Evolutionary conservation across 2,888 invertebrate genomes (phyloP).

Genomic region (Elysia crispata): DNA sequence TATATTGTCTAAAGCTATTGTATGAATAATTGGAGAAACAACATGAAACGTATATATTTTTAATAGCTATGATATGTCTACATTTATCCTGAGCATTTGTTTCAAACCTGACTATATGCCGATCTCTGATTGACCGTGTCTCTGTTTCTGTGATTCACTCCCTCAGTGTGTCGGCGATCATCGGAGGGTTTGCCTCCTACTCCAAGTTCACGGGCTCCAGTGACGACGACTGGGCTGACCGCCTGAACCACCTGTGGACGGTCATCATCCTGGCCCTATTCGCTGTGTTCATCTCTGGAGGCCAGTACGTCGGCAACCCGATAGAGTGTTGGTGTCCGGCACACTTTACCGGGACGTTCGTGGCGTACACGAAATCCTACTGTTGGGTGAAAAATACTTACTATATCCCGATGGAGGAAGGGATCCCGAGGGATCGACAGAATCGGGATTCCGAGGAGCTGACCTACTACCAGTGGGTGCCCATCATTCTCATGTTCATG

Average conservation of each 20-base stretch:
- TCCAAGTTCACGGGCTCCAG: slow-evolving; percentile 66
- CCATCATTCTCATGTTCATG: slow-evolving; percentile 78
- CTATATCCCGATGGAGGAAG: slow-evolving; percentile 70
- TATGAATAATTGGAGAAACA: too few species aligned
- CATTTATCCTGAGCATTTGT: not conserved
- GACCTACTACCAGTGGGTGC: slow-evolving; percentile 76
- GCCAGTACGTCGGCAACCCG: slow-evolving; percentile 70
- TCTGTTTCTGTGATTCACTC: slow-evolving; percentile 18
- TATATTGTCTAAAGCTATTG: too few species aligned
- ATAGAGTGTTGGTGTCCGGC: slow-evolving; percentile 73
- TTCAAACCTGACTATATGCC: not conserved
- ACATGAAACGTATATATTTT: too few species aligned
- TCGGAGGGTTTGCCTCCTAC: slow-evolving; percentile 69
- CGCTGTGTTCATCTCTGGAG: slow-evolving; percentile 68
- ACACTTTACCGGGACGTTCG: slow-evolving; percentile 74
- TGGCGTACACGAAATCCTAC: slow-evolving; percentile 75
- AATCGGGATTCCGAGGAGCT: slow-evolving; percentile 64
- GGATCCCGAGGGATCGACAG: slow-evolving; percentile 64
- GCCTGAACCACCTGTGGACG: slow-evolving; percentile 70
- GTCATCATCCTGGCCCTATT: slow-evolving; percentile 68
- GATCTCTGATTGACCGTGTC: not conserved
- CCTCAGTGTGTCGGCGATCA: slow-evolving; percentile 63
- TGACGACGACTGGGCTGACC: slow-evolving; percentile 71
- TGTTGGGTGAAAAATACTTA: slow-evolving; percentile 75
- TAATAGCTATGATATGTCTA: too few species aligned